These are phyloP conservation scores for Apistogramma diplotaenia DNA, from an alignment of 2,113 vertebrate genomes.

Conservation along the genomic window DNA sequence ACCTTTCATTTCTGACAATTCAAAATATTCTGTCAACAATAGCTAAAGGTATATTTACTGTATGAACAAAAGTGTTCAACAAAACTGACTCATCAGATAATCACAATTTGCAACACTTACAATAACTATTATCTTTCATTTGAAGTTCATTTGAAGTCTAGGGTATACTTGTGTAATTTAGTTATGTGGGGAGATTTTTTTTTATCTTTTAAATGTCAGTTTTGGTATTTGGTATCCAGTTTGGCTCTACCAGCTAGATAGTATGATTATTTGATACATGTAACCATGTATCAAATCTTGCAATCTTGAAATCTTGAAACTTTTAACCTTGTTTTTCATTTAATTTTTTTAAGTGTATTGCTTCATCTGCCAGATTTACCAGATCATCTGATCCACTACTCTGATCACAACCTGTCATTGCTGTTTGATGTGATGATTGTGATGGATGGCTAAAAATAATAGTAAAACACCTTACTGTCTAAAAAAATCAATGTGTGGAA, in stretches of 20 bases:
- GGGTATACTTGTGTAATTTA: background rate
- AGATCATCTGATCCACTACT: conserved; percentile 1
- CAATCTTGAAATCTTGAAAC: background rate
- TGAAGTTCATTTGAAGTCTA: background rate
- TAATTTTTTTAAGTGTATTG: background rate
- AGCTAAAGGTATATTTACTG: no score
- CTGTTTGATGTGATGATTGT: background rate
- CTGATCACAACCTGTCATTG: conserved; percentile 10
- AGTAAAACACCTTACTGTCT: background rate
- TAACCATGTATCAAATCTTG: no score
- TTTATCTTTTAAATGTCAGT: background rate
- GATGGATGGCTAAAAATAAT: conserved; percentile 19
- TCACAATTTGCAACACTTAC: no score
- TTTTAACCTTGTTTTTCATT: background rate
- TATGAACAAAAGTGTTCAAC: no score
- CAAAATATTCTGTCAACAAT: no score
- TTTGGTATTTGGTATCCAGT: background rate
- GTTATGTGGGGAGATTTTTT: no score
- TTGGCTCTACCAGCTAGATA: background rate
- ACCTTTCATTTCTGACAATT: no score
- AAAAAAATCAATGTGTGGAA: conserved; percentile 1
- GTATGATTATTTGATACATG: background rate
- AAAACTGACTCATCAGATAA: no score
- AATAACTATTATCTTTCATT: background rate
- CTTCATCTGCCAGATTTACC: background rate